phyloP scores from a whole-genome alignment of 2,888 invertebrate genomes.

The Sicus ferrugineus region DNA sequence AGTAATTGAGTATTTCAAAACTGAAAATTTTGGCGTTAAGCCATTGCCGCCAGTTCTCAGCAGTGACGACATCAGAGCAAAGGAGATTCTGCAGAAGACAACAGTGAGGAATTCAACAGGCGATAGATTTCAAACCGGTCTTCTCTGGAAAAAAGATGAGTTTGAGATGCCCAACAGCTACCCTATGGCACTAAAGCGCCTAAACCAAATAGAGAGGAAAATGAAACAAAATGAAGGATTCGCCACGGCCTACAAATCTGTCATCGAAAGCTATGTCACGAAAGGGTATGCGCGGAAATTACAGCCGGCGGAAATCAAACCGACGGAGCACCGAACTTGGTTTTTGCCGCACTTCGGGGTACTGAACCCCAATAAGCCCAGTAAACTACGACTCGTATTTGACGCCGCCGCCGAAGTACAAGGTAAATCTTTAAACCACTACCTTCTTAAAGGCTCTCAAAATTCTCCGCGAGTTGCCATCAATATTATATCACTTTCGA shows the following conservation, averaged over 20 bases:
- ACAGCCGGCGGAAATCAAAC: not conserved
- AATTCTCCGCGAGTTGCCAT: constrained; percentile 46
- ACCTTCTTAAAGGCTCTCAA: not conserved
- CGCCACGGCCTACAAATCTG: too few species aligned
- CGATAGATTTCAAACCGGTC: too few species aligned
- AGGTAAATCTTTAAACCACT: constrained; percentile 38
- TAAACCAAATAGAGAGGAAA: too few species aligned
- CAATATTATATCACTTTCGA: constrained; percentile 47
- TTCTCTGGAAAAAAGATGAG: too few species aligned
- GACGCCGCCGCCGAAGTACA: constrained; percentile 50
- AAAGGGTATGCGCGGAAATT: constrained; percentile 30
- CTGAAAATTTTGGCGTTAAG: constrained; percentile 19
- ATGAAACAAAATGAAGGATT: too few species aligned
- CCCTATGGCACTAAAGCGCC: too few species aligned
- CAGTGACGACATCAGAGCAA: not conserved
- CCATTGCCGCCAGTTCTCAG: not conserved
- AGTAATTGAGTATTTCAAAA: too few species aligned
- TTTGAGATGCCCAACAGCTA: too few species aligned
- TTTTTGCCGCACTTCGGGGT: constrained; percentile 51
- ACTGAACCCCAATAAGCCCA: constrained; percentile 48
- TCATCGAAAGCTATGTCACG: constrained; percentile 22
- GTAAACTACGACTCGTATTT: constrained; percentile 48
- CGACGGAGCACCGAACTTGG: constrained; percentile 38
- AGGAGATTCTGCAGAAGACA: too few species aligned
- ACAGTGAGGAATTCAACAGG: too few species aligned